Percentiles rank a stretch among this genome's conserved stretches.
phyloP scores from a whole-genome alignment of 2,888 invertebrate species.

The Epirrita christyi region DNA sequence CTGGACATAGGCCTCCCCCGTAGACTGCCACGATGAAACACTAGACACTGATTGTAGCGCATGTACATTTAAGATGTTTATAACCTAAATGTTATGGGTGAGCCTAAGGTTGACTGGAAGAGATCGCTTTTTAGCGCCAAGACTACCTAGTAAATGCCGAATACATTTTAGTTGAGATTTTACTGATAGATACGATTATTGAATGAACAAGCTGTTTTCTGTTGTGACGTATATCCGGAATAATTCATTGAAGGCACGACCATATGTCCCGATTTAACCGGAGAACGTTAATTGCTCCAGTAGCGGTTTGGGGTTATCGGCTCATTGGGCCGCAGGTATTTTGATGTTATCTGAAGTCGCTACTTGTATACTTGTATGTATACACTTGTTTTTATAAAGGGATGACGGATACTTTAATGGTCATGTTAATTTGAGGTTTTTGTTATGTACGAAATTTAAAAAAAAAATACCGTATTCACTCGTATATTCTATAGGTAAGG shows the following conservation, averaged over 20 bases:
- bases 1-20: too few species aligned
- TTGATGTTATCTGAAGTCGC: constrained; percentile 19
- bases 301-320: constrained; percentile 32
- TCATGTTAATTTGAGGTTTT: not conserved
- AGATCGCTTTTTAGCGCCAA: too few species aligned
- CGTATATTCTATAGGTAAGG: too few species aligned
- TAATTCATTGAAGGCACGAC: constrained; percentile 27
- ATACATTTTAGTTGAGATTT: too few species aligned
- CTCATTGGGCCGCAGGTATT: constrained; percentile 28
- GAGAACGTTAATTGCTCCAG: constrained; percentile 36
- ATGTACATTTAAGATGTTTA: too few species aligned
- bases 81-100: too few species aligned
- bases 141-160: too few species aligned
- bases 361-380: not conserved
- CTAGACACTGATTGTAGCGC: too few species aligned
- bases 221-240: constrained; percentile 1
- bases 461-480: too few species aligned
- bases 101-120: too few species aligned
- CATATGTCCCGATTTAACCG: constrained; percentile 39
- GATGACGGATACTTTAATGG: not conserved
- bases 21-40: too few species aligned
- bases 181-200: not conserved
- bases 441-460: too few species aligned
- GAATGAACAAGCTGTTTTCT: constrained; percentile 16
- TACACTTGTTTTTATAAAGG: constrained; percentile 10